Percentiles rank a stretch among this genome's conserved stretches.
These are phyloP conservation scores for Idris sp. DNA, from an alignment of 1,140 invertebrate species.

Conservation along the genomic window DNA sequence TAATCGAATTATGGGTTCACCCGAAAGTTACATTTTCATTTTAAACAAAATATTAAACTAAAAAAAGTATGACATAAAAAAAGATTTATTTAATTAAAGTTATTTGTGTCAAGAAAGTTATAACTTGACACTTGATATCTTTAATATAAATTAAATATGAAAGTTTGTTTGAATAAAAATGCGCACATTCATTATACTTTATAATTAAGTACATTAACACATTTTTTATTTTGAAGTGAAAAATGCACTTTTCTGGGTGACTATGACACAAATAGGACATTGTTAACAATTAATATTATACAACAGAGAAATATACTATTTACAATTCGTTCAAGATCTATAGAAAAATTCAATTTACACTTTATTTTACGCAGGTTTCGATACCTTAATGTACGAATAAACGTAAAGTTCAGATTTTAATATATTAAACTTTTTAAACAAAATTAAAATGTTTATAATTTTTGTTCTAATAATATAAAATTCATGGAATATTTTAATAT, in stretches of 20 bases:
- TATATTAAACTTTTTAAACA: background rate
- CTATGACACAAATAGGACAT: slow-evolving; percentile 11
- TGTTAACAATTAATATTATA: slow-evolving; percentile 28
- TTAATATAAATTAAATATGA: too few relatives aligned
- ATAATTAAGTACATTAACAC: slow-evolving; percentile 9
- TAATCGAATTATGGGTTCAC: background rate
- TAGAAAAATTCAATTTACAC: slow-evolving; percentile 28
- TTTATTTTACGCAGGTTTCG: background rate
- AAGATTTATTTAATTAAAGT: too few relatives aligned
- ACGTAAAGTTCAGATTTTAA: background rate
- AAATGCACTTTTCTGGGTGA: background rate
- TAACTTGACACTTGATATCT: too few relatives aligned
- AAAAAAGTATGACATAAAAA: slow-evolving; percentile 1
- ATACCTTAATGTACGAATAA: background rate
- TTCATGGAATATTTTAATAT: too few relatives aligned
- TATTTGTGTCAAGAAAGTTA: too few relatives aligned
- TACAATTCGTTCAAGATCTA: slow-evolving; percentile 15
- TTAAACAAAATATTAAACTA: background rate
- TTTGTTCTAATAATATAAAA: too few relatives aligned
- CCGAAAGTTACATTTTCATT: slow-evolving; percentile 2
- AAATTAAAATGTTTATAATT: too few relatives aligned
- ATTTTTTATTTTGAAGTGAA: background rate
- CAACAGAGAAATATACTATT: slow-evolving; percentile 24
- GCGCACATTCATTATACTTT: background rate
- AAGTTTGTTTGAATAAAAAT: background rate